Evolutionary conservation across 2,888 invertebrate species (phyloP), one percentile per base, ranked within the genome.

Genomic region (Sipunculus nudus): DNA sequence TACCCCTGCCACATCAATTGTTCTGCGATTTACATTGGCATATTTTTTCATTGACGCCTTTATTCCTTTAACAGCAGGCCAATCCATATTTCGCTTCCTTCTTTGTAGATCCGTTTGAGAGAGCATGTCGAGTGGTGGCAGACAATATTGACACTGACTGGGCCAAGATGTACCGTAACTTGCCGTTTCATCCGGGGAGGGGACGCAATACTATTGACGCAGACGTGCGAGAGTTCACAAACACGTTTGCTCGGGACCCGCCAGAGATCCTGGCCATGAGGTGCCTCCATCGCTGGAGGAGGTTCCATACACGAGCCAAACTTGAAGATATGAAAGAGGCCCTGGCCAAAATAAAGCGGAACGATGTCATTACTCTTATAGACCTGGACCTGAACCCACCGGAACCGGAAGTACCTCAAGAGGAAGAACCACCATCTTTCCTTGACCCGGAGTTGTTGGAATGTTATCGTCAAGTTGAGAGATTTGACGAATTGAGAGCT

Each of bases 101-200:
- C 19, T 25, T 70, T 71, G 40, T 66, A 78, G 79, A 75, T 59
- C 72, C 75, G 3, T 56, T 79, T 28, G 71, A 74, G 45, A 73
- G 68, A 53, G 75, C 72, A 1, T 78, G 78, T 59, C 63, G 57
- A 13, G 61, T 73, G 4, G 72, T 78, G 1, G 61, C 71, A 10
- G 52, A 59, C 3, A 48, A 67, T 28, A 74, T 79, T 25, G 75
- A 74, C 21, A 67, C 67, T 21, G 78, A 79, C 55, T 78, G 79
- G 78, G 68, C 73, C 39, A 49, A 71, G 28, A 63, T 79, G 23
- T 79, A 79, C 58, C 70, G 77, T 2, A 66, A 70, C 21, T 69
- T 80, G 13, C 77, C 76, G 2, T 80, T 79, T 69, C 59, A 70
- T 53, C 80, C 80, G 23, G 60, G 65, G 46, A 69, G 80, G 38